phyloP scores from a whole-genome alignment of 2,888 invertebrate genomes.

The Ctenicera cuprea region DNA sequence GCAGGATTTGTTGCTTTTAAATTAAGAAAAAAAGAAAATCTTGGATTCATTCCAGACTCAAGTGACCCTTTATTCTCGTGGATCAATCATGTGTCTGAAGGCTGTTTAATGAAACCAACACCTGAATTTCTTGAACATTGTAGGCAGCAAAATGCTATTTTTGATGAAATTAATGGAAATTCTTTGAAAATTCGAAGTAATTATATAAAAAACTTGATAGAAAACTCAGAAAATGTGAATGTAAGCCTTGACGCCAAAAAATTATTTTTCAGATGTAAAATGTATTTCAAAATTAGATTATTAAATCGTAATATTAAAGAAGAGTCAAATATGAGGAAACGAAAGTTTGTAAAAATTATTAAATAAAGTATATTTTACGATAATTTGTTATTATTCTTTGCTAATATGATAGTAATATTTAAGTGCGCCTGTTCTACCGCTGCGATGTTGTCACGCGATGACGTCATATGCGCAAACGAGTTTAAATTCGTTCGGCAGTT shows the following conservation, averaged over 20 bases:
- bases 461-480: too few relatives aligned
- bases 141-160: not conserved
- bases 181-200: too few relatives aligned
- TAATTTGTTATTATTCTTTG: too few relatives aligned
- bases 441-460: too few relatives aligned
- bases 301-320: too few relatives aligned
- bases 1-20: too few relatives aligned
- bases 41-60: constrained; percentile 11
- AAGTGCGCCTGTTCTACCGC: too few relatives aligned
- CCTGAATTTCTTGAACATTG: not conserved
- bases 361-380: too few relatives aligned
- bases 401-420: too few relatives aligned
- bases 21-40: constrained; percentile 50
- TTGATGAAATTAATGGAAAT: not conserved
- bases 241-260: not conserved
- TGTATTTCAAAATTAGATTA: not conserved
- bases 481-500: too few relatives aligned
- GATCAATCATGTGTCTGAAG: constrained; percentile 1
- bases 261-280: too few relatives aligned
- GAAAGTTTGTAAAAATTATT: not conserved
- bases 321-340: not conserved
- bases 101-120: not conserved
- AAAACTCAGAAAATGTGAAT: not conserved
- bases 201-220: not conserved
- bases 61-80: not conserved